Conservation (phyloP, 2,888 invertebrate genomes). For the Hemaris fuciformis region DNA sequence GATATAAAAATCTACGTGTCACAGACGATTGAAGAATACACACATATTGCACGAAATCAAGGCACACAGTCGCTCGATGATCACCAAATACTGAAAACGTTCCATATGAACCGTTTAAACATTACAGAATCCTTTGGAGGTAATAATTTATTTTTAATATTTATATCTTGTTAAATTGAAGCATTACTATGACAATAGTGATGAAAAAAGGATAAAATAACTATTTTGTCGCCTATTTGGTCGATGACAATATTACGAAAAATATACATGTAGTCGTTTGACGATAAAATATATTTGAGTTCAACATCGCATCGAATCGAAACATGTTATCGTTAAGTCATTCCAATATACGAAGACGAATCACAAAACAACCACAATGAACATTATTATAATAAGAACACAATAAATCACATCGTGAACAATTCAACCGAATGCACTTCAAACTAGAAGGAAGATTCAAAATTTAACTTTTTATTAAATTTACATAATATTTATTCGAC, state of each 20-base stretch:
- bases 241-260: too few relatives aligned
- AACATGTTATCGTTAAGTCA: not conserved
- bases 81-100: not conserved
- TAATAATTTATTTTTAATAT: not conserved
- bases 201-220: too few relatives aligned
- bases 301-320: too few relatives aligned
- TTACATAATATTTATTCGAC: constrained; percentile 11
- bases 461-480: not conserved
- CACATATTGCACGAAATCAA: constrained; percentile 23
- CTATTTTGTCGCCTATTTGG: too few relatives aligned
- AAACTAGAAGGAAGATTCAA: constrained; percentile 15
- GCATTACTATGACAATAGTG: too few relatives aligned
- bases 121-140: not conserved
- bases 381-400: constrained; percentile 21
- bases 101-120: not conserved
- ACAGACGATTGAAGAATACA: constrained; percentile 21
- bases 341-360: not conserved
- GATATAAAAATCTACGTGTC: constrained; percentile 47
- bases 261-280: too few relatives aligned
- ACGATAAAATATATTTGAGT: too few relatives aligned
- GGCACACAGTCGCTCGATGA: constrained; percentile 33
- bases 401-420: not conserved
- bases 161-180: not conserved
- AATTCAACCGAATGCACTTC: not conserved
- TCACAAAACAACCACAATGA: not conserved